These are phyloP conservation scores for Phalacrocorax carbo DNA, from an alignment of 2,113 vertebrate species.

Conservation along the genomic window DNA sequence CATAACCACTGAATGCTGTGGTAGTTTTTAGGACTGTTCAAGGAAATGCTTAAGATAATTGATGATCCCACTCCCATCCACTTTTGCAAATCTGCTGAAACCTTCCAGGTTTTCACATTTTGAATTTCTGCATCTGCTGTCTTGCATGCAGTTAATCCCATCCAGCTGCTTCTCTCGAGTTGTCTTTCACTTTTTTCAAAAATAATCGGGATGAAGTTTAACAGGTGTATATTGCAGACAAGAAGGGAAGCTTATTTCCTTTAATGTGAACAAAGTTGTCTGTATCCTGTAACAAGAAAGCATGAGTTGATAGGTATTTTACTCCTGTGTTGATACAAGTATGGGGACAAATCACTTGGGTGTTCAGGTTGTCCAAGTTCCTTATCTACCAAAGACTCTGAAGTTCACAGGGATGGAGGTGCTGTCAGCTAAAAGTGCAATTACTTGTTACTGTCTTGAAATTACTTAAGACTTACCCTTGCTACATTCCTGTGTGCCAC, in stretches of 20 bases:
- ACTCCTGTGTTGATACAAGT: neutral
- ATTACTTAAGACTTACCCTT: neutral
- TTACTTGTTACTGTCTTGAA: neutral
- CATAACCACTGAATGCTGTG: accelerated
- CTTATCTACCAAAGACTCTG: neutral
- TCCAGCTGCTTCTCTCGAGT: neutral
- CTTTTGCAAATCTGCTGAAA: neutral
- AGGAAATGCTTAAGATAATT: neutral
- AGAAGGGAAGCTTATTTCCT: neutral
- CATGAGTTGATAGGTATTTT: neutral
- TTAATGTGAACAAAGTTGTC: neutral
- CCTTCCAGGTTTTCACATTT: neutral
- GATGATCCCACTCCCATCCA: neutral
- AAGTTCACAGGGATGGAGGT: neutral
- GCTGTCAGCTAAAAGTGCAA: neutral
- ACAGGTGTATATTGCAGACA: neutral
- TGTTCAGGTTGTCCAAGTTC: neutral
- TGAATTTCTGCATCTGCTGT: neutral
- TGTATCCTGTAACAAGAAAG: neutral
- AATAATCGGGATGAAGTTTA: neutral
- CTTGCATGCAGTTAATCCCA: neutral
- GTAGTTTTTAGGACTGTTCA: neutral
- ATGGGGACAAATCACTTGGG: neutral
- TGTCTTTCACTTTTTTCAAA: neutral
- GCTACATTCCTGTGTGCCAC: neutral